Base-by-base conservation (phyloP, 2,113 vertebrate genomes). In the Channa argus region DNA sequence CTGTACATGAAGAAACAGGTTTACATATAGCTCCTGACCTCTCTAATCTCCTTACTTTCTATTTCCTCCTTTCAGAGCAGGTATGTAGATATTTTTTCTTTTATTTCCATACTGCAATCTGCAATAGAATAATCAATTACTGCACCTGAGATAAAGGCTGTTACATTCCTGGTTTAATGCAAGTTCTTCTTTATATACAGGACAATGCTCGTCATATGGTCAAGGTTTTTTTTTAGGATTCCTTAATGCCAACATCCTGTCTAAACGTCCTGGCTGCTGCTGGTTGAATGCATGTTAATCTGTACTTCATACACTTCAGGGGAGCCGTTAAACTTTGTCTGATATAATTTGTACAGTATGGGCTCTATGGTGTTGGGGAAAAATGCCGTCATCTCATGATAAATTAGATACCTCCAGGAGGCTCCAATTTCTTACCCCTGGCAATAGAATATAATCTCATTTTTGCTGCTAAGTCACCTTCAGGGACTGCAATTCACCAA, bases 391-490 rank as follows among this genome's bases (percentile, higher is more conserved):
- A 84, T 91, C 86, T 89, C 66, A 60, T 92, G 93, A 92, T 90
- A 87, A 91, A 94, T 94, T 89, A 92, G 89, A 92, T 85, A 88
- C 90, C 92, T 92, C 68, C 74, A 85, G 88, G 90, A 94, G 88
- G 77, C 85, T 91, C 79, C 81, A 56, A 89, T 91, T 92, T 79
- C 85, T 91, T 86, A 92, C 91, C 93, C 84, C 88, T 75, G 86
- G 92, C 92, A 91, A 89, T 87, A 86, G 86, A 93, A 85, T 83
- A 91, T 92, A 93, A 94, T 95, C 91, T 92, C 77, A 91, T 94
- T 93, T 91, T 90, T 90, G 90, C 90, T 90, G 87, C 84, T 92
- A 93, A 94, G 90, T 93, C 91, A 93, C 92, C 93, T 92, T 92
- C 89, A 92, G 92, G 91, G 93, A 92, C 78, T 24, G 63, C 83